phyloP scores from a whole-genome alignment of 2,113 vertebrate species.

The Pterophyllum scalare region DNA sequence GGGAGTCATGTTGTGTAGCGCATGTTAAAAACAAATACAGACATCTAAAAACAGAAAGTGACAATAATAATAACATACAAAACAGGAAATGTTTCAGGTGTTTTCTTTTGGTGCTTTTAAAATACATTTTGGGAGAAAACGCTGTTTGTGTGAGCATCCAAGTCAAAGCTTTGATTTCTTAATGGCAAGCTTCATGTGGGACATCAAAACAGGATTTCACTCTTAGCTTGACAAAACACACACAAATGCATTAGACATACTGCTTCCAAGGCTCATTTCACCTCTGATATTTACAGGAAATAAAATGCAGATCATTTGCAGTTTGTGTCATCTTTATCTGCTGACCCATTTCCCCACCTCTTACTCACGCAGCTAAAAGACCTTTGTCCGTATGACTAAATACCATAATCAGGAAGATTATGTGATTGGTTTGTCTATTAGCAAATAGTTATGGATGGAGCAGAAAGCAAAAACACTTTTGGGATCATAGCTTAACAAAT shows the following conservation, averaged over 20 bases:
- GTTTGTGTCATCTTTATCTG: not conserved
- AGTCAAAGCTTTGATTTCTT: not conserved
- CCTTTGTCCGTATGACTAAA: slow-evolving; percentile 35
- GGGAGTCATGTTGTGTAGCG: not conserved
- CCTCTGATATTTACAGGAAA: not conserved
- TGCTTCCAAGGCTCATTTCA: not conserved
- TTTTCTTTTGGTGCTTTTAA: not conserved
- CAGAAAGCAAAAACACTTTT: not conserved
- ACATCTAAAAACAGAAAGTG: not conserved
- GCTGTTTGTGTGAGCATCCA: not conserved
- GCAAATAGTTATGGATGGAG: not conserved
- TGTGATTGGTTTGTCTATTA: not conserved
- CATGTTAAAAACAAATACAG: not conserved
- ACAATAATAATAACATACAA: not conserved
- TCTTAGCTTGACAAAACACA: not conserved
- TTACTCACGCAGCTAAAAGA: slow-evolving; percentile 26
- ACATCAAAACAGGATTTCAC: not conserved
- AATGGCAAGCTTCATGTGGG: not conserved
- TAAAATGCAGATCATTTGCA: not conserved
- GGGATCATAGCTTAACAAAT: not conserved
- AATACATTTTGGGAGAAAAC: not conserved
- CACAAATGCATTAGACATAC: not conserved
- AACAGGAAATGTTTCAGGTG: fast-evolving
- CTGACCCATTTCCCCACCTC: not conserved
- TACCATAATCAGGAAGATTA: not conserved